phyloP scores from a whole-genome alignment of 1,140 invertebrate genomes.

The Pomacea maculata region DNA sequence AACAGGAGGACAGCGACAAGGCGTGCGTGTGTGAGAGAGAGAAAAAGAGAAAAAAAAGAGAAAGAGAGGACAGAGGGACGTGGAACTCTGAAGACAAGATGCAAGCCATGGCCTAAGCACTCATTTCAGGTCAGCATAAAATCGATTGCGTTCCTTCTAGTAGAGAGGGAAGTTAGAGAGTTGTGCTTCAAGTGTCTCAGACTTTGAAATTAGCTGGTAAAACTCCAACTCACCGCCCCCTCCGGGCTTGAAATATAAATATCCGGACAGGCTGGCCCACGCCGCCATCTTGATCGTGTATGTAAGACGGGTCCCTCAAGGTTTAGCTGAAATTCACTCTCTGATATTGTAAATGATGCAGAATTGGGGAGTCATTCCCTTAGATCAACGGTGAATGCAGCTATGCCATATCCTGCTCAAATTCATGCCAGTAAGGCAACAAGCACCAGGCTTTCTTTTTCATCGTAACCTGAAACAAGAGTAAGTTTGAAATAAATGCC shows the following conservation, averaged over 20 bases:
- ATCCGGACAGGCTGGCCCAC: constrained; percentile 62
- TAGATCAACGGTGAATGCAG: background rate
- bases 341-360: too few relatives aligned
- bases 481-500: too few relatives aligned
- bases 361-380: background rate
- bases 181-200: too few relatives aligned
- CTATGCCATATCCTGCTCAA: background rate
- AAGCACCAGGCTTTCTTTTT: background rate
- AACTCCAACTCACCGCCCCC: constrained; percentile 36
- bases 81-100: too few relatives aligned
- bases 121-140: too few relatives aligned
- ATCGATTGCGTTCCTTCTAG: too few relatives aligned
- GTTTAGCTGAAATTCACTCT: background rate
- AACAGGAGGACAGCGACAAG: background rate
- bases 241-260: constrained; percentile 52
- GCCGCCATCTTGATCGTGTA: constrained; percentile 47
- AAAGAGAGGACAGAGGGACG: background rate
- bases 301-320: background rate
- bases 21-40: background rate
- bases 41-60: background rate
- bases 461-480: too few relatives aligned
- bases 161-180: too few relatives aligned
- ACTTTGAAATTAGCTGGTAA: too few relatives aligned
- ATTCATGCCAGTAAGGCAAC: background rate
- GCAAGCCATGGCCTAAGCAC: too few relatives aligned